Evolutionary conservation across 2,888 invertebrate species (phyloP).

Genomic region (Dorcus hopei): DNA sequence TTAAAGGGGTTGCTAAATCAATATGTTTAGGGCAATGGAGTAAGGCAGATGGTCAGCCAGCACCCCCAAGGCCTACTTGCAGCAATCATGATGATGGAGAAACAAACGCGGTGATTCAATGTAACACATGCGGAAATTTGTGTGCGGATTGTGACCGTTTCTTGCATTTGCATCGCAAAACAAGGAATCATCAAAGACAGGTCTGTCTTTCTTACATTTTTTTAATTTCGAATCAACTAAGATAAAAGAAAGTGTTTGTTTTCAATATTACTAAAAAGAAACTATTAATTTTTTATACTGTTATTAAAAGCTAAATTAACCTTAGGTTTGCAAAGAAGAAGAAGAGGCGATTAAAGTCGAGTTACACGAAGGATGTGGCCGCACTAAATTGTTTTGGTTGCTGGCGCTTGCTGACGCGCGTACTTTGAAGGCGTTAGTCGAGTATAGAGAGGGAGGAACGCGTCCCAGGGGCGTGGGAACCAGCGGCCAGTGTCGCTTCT

Average conservation of each 20-base stretch:
- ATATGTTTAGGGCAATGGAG: constrained; percentile 65
- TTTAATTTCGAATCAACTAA: no score
- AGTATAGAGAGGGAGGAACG: constrained; percentile 73
- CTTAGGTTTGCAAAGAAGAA: constrained; percentile 87
- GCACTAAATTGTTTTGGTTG: constrained; percentile 94
- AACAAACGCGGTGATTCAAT: constrained; percentile 89
- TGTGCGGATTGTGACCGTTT: constrained; percentile 96
- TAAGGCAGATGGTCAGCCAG: constrained; percentile 57
- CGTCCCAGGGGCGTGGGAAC: constrained; percentile 40
- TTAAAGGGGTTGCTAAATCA: no score
- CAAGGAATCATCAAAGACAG: constrained; percentile 81
- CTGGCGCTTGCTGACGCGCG: constrained; percentile 89
- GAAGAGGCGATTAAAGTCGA: constrained; percentile 95
- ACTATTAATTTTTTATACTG: no score
- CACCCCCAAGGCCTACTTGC: constrained; percentile 75
- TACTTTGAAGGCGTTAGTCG: constrained; percentile 85
- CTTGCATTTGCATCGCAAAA: constrained; percentile 86
- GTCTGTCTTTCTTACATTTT: constrained; percentile 30
- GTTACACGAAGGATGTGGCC: constrained; percentile 94
- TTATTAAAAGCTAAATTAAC: neutral
- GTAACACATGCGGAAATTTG: constrained; percentile 85
- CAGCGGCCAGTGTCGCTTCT: constrained; percentile 83
- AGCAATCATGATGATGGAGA: constrained; percentile 95
- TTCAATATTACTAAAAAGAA: no score
- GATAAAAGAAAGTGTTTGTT: no score